A percentile compares a stretch with the other conserved stretches of the same genome.
Conservation (phyloP, 2,113 vertebrate genomes). For the Pleuronectes platessa region DNA sequence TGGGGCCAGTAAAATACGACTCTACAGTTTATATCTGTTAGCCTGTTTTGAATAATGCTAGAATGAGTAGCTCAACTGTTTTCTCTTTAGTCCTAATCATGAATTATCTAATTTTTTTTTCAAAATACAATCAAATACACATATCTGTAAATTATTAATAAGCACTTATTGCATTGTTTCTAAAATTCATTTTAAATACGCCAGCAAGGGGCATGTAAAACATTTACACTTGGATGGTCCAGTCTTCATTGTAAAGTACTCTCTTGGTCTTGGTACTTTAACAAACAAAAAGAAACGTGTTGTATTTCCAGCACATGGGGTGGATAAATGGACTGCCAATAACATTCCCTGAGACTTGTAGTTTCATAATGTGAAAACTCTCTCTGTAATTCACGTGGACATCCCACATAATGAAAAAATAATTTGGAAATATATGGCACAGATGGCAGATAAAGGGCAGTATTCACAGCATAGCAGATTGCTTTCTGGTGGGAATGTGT, state of each 20-base stretch:
- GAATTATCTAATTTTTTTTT: neutral
- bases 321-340: slow-evolving; percentile 10
- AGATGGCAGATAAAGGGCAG: slow-evolving; percentile 65
- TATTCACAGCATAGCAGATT: slow-evolving; percentile 63
- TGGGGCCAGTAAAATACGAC: neutral
- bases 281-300: neutral
- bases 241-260: neutral
- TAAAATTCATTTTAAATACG: neutral
- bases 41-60: neutral
- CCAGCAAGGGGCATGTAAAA: neutral
- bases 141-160: neutral
- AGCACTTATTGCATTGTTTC: neutral
- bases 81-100: neutral
- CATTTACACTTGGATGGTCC: neutral
- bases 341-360: slow-evolving; percentile 13
- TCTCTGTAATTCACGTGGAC: slow-evolving; percentile 36
- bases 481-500: slow-evolving; percentile 63
- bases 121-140: neutral
- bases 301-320: neutral
- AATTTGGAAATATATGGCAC: slow-evolving; percentile 56
- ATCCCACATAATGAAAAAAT: slow-evolving; percentile 50
- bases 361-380: slow-evolving; percentile 29
- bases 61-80: neutral
- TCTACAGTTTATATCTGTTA: neutral
- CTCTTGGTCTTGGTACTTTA: neutral